Conservation (phyloP, 53 echinoderm and acorn worm species). For the Pentamera pediparva region DNA sequence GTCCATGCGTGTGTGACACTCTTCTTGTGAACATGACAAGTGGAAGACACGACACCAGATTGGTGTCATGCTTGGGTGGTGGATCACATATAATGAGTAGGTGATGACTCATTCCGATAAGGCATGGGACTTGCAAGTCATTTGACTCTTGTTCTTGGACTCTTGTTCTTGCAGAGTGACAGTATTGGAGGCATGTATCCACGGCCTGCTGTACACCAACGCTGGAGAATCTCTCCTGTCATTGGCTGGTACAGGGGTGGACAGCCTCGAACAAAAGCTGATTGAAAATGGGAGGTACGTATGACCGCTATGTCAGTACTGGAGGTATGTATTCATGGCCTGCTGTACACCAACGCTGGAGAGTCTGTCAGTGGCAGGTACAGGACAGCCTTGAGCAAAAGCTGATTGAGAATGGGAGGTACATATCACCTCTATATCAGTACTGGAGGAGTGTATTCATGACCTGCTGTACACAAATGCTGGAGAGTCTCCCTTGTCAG, state of each 20-base stretch:
- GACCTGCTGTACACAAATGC: no score
- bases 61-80: no score
- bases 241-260: slow-evolving; percentile 81
- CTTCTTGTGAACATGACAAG: no score
- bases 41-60: no score
- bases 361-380: slow-evolving; percentile 69
- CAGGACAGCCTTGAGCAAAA: slow-evolving; percentile 85
- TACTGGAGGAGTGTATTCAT: no score
- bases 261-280: slow-evolving; percentile 72
- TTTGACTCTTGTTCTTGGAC: no score
- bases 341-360: slow-evolving; percentile 69
- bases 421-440: no score
- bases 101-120: no score
- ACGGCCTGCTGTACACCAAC: slow-evolving; percentile 62
- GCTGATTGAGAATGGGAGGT: slow-evolving; percentile 81
- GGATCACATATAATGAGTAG: no score
- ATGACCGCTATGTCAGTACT: slow-evolving; percentile 64
- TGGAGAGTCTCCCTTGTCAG: no score
- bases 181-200: slow-evolving; percentile 64
- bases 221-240: slow-evolving; percentile 80
- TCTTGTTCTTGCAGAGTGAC: slow-evolving; percentile 46
- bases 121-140: no score
- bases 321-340: slow-evolving; percentile 71
- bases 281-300: slow-evolving; percentile 89
- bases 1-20: no score